phyloP scores from a whole-genome alignment of 2,888 invertebrate genomes.

The Polydrusus tereticollis region DNA sequence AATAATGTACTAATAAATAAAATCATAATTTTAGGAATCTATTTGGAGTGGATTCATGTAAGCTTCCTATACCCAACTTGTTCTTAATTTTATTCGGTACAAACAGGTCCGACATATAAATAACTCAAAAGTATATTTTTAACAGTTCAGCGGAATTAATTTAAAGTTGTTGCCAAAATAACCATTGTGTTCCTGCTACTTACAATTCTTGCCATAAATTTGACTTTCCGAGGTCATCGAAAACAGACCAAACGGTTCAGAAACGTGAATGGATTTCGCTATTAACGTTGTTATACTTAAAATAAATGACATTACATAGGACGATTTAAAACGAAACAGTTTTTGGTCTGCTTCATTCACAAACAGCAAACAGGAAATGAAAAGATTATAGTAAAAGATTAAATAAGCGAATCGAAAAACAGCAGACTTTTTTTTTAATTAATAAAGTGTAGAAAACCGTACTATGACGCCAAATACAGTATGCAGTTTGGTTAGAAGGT shows the following conservation, averaged over 20 bases:
- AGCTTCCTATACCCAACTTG: too few relatives aligned
- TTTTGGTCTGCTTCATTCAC: conserved; percentile 45
- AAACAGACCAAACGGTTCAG: neutral
- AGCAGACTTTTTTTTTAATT: too few relatives aligned
- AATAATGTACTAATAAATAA: too few relatives aligned
- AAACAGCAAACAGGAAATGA: conserved; percentile 38
- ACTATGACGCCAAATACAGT: too few relatives aligned
- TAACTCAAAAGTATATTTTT: too few relatives aligned
- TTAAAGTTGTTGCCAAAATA: neutral
- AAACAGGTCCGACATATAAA: too few relatives aligned
- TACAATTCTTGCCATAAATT: conserved; percentile 23
- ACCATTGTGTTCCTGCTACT: neutral
- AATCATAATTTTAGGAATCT: too few relatives aligned
- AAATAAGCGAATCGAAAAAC: conserved; percentile 10
- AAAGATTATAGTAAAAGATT: conserved; percentile 33
- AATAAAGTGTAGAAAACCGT: too few relatives aligned
- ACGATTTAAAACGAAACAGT: neutral
- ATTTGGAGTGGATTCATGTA: too few relatives aligned
- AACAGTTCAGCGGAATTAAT: too few relatives aligned
- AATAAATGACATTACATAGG: conserved; percentile 1
- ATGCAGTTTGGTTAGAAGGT: too few relatives aligned
- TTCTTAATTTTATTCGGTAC: too few relatives aligned
- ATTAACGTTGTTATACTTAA: conserved; percentile 32
- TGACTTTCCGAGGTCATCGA: conserved; percentile 18
- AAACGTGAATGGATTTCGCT: conserved; percentile 42